Percentiles rank a stretch among this genome's conserved stretches.
These are phyloP conservation scores for Latrodectus geometricus DNA, from an alignment of 1,140 invertebrate genomes.

Conservation along the genomic window DNA sequence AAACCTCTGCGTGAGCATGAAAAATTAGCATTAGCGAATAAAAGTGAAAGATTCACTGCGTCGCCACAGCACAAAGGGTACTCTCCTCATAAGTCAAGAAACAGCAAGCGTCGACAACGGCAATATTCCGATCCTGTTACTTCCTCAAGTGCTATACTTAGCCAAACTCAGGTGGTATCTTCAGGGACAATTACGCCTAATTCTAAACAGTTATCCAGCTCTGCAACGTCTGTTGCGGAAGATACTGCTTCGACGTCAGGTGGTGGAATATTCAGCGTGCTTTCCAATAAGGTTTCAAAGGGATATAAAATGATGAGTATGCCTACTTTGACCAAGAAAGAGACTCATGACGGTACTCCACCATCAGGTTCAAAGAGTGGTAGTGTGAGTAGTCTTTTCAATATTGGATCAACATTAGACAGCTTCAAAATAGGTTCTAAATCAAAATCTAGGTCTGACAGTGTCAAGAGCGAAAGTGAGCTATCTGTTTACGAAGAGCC, in stretches of 20 bases:
- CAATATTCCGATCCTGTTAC: slow-evolving; percentile 52
- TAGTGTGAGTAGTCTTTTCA: slow-evolving; percentile 54
- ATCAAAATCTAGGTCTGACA: slow-evolving; percentile 48
- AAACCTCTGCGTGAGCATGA: slow-evolving; percentile 48
- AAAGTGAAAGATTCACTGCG: slow-evolving; percentile 31
- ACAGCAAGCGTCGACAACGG: slow-evolving; percentile 29
- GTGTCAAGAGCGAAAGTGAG: slow-evolving; percentile 59
- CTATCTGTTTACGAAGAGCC: slow-evolving; percentile 42
- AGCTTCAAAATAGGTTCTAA: slow-evolving; percentile 42
- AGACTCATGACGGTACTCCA: not conserved
- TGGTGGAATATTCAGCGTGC: slow-evolving; percentile 49
- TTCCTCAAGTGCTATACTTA: slow-evolving; percentile 11
- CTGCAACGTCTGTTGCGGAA: slow-evolving; percentile 41
- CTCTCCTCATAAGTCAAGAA: slow-evolving; percentile 31
- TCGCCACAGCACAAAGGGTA: slow-evolving; percentile 56
- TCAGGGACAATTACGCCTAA: slow-evolving; percentile 10
- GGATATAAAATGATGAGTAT: slow-evolving; percentile 63
- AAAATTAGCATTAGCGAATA: not conserved
- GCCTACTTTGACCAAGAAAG: slow-evolving; percentile 52
- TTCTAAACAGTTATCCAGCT: slow-evolving; percentile 40
- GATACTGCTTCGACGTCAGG: slow-evolving; percentile 14
- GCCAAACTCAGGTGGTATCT: not conserved
- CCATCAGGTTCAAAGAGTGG: slow-evolving; percentile 24
- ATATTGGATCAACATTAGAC: slow-evolving; percentile 50
- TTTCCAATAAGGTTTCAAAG: slow-evolving; percentile 56